A percentile compares a stretch with the other conserved stretches of the same genome.
Evolutionary conservation across 2,797 vertebrate species (phyloP).

Genomic region (Mionectes olivaceus): DNA sequence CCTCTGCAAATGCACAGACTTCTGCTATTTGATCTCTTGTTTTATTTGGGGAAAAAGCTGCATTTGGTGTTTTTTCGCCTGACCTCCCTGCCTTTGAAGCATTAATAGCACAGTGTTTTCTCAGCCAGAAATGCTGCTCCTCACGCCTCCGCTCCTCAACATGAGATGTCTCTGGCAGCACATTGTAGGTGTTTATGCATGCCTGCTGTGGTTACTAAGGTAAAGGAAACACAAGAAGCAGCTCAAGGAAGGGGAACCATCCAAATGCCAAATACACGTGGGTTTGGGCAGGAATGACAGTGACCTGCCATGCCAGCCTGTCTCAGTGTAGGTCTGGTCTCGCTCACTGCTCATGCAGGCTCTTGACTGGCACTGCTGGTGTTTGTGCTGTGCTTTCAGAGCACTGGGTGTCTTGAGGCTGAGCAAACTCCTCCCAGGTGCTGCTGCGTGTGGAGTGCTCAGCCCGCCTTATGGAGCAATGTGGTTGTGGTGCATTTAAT

Average conservation of each 20-base stretch:
- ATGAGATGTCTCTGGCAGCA: conserved; percentile 12
- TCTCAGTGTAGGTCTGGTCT: background rate
- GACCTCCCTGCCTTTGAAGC: conserved; percentile 11
- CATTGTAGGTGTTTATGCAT: conserved; percentile 23
- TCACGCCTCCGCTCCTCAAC: background rate
- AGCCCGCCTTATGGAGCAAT: background rate
- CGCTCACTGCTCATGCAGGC: background rate
- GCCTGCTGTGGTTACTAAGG: conserved; percentile 43
- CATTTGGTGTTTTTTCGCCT: background rate
- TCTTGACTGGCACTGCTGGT: background rate
- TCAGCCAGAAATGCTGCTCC: conserved; percentile 6
- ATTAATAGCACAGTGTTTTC: conserved; percentile 7
- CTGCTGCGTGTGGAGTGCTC: background rate
- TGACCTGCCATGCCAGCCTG: background rate
- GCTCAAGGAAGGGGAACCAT: background rate
- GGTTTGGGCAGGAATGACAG: background rate
- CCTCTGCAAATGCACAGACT: background rate
- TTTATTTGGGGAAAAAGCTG: background rate
- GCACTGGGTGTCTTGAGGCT: background rate
- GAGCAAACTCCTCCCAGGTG: background rate
- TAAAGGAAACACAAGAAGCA: conserved; percentile 17
- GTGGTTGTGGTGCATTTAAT: background rate
- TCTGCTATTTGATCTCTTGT: background rate
- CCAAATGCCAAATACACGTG: background rate
- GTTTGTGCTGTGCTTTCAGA: background rate